These are phyloP conservation scores for Caenorhabditis remanei DNA, from an alignment of 1,140 invertebrate genomes.

Conservation along the genomic window DNA sequence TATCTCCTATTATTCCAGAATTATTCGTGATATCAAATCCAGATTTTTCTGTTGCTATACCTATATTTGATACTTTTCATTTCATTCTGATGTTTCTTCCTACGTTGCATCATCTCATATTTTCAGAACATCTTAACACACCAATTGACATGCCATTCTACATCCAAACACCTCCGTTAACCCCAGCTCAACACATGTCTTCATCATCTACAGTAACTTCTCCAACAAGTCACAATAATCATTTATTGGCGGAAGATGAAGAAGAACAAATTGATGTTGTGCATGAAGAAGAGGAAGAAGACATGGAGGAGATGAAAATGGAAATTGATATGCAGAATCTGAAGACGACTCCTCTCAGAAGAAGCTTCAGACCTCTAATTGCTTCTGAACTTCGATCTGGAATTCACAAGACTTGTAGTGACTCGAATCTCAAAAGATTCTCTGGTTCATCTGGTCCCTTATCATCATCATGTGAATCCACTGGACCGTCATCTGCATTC, in stretches of 20 bases:
- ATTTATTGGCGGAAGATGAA: conserved; percentile 46
- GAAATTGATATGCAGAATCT: conserved; percentile 8
- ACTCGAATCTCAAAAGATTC: conserved; percentile 4
- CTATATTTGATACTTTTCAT: too few relatives aligned
- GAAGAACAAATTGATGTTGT: conserved; percentile 42
- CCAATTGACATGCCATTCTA: conserved; percentile 15
- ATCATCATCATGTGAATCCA: background rate
- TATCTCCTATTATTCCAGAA: too few relatives aligned
- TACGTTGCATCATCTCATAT: background rate
- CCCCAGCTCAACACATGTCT: conserved; percentile 15
- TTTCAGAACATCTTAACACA: background rate
- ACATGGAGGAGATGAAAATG: conserved; percentile 46
- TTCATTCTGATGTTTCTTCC: too few relatives aligned
- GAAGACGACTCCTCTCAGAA: background rate
- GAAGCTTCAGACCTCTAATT: background rate
- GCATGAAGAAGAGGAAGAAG: conserved; percentile 50
- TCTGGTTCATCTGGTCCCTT: background rate
- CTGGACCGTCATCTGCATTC: background rate
- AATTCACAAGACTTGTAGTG: conserved; percentile 44
- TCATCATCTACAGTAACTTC: conserved; percentile 37
- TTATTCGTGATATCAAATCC: too few relatives aligned
- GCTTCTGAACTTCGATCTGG: conserved; percentile 14
- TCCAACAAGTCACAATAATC: conserved; percentile 31
- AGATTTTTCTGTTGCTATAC: too few relatives aligned
- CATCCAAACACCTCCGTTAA: conserved; percentile 37